Conservation (phyloP, 1,140 invertebrate species). For the Eufriesea mexicana region DNA sequence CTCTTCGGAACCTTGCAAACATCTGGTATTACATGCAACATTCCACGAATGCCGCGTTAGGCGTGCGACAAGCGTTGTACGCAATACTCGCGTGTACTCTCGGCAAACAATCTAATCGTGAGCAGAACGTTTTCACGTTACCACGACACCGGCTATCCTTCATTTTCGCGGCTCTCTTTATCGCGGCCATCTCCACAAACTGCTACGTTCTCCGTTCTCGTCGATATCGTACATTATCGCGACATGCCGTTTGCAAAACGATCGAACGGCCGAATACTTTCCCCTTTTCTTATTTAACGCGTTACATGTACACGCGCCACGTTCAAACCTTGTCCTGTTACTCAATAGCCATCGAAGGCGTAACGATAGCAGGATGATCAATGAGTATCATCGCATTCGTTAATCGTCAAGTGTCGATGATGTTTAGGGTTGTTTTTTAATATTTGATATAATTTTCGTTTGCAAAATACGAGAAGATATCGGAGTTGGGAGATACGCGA, state of each 20-base stretch:
- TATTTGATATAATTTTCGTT: no score
- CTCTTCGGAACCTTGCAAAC: slow-evolving; percentile 33
- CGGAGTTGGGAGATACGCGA: no score
- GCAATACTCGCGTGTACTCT: neutral
- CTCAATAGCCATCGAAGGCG: neutral
- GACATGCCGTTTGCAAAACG: neutral
- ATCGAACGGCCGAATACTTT: neutral
- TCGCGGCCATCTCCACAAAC: slow-evolving; percentile 12
- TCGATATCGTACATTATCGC: neutral
- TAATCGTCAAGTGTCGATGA: no score
- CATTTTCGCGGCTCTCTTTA: slow-evolving; percentile 46
- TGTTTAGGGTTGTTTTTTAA: no score
- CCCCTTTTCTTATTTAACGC: slow-evolving; percentile 13
- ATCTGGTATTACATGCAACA: slow-evolving; percentile 44
- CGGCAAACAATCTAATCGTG: slow-evolving; percentile 36
- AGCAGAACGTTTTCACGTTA: slow-evolving; percentile 30
- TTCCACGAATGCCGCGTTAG: slow-evolving; percentile 27
- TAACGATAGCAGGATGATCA: neutral
- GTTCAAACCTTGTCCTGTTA: slow-evolving; percentile 4
- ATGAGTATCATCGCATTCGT: neutral
- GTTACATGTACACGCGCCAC: neutral
- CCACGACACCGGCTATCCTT: slow-evolving; percentile 21
- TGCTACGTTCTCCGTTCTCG: neutral
- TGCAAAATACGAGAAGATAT: no score
- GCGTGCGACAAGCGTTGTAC: slow-evolving; percentile 28